Evolutionary conservation across 64 coral and sea anemone species (phyloP), one percentile per base, ranked within the genome.

Genomic region (Orbicella faveolata): DNA sequence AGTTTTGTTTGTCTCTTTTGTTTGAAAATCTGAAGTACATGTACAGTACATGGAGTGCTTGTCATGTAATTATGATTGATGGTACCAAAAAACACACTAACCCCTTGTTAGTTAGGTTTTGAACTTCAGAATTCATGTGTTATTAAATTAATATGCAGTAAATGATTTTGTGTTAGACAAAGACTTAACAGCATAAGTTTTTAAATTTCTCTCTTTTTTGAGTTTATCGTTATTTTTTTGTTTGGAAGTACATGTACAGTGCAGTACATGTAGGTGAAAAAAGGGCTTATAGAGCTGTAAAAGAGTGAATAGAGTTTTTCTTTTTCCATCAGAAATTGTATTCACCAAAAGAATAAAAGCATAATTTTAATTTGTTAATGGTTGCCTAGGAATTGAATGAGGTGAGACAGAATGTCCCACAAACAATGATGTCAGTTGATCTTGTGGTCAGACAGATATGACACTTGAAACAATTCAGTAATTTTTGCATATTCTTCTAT

Each of bases 401-500:
- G n/a, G 65, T 9, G 52, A 36, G 66, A 72, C 23, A 62, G 82
- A 85, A 85, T 85, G 82, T n/a, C 6, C 37, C 20, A 16, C 23
- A 73, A 73, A 72, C 63, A 72, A 85, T 48, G 15, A 52, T 70
- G n/a, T 25, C 41, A 85, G 44, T 4, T 51, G 23, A 85, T 30
- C 51, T 34, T 36, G 37, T 48, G 65, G 37, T 85, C 21, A 70
- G 65, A 85, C 63, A 72, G 2, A 69, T 12, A 33, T 81, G 79
- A 33, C 79, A 79, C 51, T 79, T 59, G 17, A 14, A 57, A 23
- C 63, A 18, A 13, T 23, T 36, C 26, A 19, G 9, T n/a, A 16
- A 61, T 26, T 83, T 83, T 72, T 85, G 37, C 62, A 85, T 66
- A 72, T 52, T 81, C 12, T 20, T 73, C 23, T 73, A 54, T 85